Conservation (phyloP, 2,888 invertebrate species). For the Pantelozetes paolii region DNA sequence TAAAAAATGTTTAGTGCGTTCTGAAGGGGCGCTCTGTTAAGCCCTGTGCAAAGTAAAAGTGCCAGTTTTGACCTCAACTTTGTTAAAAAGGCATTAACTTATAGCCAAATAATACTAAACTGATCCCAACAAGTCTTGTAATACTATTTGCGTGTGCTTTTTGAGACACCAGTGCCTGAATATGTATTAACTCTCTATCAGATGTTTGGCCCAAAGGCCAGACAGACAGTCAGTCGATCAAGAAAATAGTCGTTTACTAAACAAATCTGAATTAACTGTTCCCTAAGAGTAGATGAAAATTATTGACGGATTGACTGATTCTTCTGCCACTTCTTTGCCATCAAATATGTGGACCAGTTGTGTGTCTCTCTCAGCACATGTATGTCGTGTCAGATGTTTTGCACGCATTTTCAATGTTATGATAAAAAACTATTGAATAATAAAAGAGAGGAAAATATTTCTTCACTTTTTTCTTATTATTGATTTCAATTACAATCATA, state of each 20-base stretch:
- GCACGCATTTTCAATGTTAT: constrained; percentile 7
- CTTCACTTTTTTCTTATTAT: too few relatives aligned
- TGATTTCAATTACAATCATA: too few relatives aligned
- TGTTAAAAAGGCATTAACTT: constrained; percentile 26
- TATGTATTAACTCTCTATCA: not conserved
- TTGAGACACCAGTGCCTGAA: not conserved
- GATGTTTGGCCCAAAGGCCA: not conserved
- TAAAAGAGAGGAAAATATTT: too few relatives aligned
- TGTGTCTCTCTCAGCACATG: not conserved
- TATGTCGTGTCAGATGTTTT: constrained; percentile 13
- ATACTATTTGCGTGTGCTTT: constrained; percentile 3
- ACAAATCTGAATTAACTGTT: too few relatives aligned
- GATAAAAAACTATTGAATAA: too few relatives aligned
- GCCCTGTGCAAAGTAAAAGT: not conserved
- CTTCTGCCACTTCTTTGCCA: not conserved
- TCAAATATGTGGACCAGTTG: not conserved
- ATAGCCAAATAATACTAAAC: not conserved
- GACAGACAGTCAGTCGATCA: too few relatives aligned
- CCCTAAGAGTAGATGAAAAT: not conserved
- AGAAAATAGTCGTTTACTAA: too few relatives aligned
- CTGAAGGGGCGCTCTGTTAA: not conserved
- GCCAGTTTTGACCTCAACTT: constrained; percentile 5
- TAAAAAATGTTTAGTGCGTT: constrained; percentile 5
- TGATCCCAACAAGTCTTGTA: not conserved
- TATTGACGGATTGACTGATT: not conserved